Percentiles rank a stretch among this genome's conserved stretches.
These are phyloP conservation scores for Halesus radiatus DNA, from an alignment of 1,140 invertebrate species.

Conservation along the genomic window DNA sequence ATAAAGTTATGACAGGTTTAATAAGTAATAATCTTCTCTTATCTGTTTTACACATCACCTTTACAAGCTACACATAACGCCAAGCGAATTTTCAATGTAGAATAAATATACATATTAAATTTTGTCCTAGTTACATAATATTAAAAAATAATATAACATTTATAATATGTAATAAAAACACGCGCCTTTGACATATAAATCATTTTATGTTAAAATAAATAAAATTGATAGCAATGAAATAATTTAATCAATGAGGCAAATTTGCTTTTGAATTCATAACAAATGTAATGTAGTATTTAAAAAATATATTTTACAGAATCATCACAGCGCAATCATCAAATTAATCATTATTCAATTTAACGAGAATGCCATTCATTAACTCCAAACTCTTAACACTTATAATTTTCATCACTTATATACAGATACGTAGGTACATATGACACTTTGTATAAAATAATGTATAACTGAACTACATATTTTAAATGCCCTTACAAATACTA, in stretches of 20 bases:
- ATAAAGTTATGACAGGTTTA: background rate
- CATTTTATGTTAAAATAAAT: too few species aligned
- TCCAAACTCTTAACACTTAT: background rate
- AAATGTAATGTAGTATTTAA: too few species aligned
- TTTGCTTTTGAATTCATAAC: too few species aligned
- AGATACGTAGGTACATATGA: slow-evolving; percentile 18
- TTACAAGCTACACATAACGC: slow-evolving; percentile 8
- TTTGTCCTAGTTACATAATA: background rate
- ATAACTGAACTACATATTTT: slow-evolving; percentile 10
- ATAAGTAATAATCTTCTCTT: background rate
- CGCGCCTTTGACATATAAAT: too few species aligned
- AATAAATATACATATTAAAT: background rate
- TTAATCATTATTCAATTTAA: background rate
- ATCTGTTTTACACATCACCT: background rate
- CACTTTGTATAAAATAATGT: background rate
- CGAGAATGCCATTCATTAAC: background rate
- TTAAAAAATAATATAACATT: too few species aligned
- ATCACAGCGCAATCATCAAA: slow-evolving; percentile 24
- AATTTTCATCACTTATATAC: slow-evolving; percentile 23
- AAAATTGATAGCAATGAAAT: too few species aligned
- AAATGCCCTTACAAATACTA: too few species aligned
- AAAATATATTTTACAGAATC: background rate
- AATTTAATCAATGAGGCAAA: too few species aligned
- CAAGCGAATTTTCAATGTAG: background rate
- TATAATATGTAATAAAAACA: too few species aligned